Conservation (phyloP, 2,797 vertebrate genomes). For the Crax fasciolata region DNA sequence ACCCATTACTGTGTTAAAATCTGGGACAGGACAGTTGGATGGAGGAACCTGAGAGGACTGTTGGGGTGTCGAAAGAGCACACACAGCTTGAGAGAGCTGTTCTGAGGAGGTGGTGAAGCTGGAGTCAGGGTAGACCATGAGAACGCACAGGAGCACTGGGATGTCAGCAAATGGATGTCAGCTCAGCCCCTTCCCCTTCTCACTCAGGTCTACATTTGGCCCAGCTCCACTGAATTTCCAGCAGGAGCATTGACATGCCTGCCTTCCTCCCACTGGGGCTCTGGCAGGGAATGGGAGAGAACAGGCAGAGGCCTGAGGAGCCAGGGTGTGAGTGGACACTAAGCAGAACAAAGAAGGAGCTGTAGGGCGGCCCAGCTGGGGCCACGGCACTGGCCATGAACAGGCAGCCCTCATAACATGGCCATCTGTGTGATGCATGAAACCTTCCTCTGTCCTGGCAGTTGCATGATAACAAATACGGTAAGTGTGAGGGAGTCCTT, state of each 20-base stretch:
- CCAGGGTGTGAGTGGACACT: background rate
- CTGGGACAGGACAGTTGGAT: background rate
- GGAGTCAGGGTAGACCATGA: background rate
- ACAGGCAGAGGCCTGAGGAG: background rate
- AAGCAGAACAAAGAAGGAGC: background rate
- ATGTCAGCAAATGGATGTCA: background rate
- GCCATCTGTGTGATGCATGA: background rate
- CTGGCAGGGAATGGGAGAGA: background rate
- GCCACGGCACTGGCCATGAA: background rate
- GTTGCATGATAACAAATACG: background rate
- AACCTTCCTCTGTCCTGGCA: background rate
- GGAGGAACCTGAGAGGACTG: background rate
- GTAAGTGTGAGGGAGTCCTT: fast-evolving
- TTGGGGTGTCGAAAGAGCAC: background rate
- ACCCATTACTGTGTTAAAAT: background rate
- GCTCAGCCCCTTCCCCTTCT: background rate
- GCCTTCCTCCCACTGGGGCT: background rate
- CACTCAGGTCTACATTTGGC: background rate
- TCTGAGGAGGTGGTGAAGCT: background rate
- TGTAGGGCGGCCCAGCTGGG: background rate
- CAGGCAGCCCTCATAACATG: background rate
- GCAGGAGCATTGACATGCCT: background rate
- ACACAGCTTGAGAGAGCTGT: background rate
- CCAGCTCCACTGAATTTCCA: background rate
- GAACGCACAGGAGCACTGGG: background rate